Evolutionary conservation across 2,797 vertebrate genomes (phyloP), one percentile per base, ranked within the genome.

Genomic region (Schizopygopsis malacanthus): DNA sequence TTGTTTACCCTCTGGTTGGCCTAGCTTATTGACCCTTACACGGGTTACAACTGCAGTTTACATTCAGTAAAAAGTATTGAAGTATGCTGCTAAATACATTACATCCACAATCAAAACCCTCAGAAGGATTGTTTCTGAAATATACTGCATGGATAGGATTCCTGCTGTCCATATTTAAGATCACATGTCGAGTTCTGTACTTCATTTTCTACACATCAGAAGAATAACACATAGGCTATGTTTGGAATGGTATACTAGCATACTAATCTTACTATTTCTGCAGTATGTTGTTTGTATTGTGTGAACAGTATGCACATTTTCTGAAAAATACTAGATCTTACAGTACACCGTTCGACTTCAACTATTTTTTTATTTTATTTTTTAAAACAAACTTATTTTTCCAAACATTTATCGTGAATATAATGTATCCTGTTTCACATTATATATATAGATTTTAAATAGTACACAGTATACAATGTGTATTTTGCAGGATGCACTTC

Each of bases 1-100:
- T 70, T 85, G 84, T 47, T 72, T 78, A 63, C 79, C 52, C 61
- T 81, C 82, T 37, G 79, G 39, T 70, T 83, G 76, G 65, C 52
- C 52, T 79, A 87, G 81, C 43, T 75, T 82, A 79, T 61, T 20
- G 43, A 82, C 76, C 70, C 50, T 78, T 80, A 80, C 75, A 61
- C 25, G 63, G 79, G 47, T 70, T 13, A 25, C 65, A 72, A 33
- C 39, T 85, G 86, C 45, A 71, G 71, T 75, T 82, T 89, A 87
- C 86, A 87, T 89, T 87, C 63, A 87, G 45, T 37, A 54, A 79
- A 88, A 89, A 71, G 77, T 84, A 43, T 59, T 56, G 10, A 70
- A 69, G n/a, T 78, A 81, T 86, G 69, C 82, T 75, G 67, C 63
- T 80, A 76, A 85, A 72, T 81, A 87, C 81, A 87, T 84, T 81